Evolutionary conservation across 2,888 invertebrate genomes (phyloP).

Genomic region (Biston betularia): DNA sequence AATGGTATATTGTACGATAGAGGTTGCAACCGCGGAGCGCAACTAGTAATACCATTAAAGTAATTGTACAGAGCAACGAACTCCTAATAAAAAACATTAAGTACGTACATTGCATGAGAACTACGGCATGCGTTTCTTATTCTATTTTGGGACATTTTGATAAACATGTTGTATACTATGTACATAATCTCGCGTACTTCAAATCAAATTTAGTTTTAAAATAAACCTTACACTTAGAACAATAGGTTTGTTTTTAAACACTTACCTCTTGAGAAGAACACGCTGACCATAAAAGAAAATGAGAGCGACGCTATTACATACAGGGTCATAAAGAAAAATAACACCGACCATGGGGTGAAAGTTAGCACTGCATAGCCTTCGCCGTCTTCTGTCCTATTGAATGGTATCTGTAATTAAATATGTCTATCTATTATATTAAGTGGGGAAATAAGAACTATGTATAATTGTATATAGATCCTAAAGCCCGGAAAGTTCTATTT

Average conservation of each 20-base stretch:
- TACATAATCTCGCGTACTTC: conserved; percentile 5
- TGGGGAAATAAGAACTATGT: background rate
- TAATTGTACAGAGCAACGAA: conserved; percentile 3
- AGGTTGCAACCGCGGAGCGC: no score
- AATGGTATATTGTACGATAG: no score
- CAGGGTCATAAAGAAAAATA: conserved; percentile 90
- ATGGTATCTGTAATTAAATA: conserved; percentile 74
- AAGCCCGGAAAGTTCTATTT: no score
- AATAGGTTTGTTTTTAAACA: conserved; percentile 10
- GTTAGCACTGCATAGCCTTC: conserved; percentile 88
- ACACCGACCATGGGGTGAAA: conserved; percentile 87
- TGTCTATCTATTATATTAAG: background rate
- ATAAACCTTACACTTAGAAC: background rate
- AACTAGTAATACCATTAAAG: no score
- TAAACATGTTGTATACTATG: conserved; percentile 9
- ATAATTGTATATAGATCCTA: no score
- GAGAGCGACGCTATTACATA: conserved; percentile 90
- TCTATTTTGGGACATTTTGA: conserved; percentile 15
- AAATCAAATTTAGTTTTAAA: background rate
- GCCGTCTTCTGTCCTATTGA: conserved; percentile 74
- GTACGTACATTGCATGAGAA: background rate
- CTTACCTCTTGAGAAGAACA: conserved; percentile 92
- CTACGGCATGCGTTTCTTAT: background rate
- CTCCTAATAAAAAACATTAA: conserved; percentile 7
- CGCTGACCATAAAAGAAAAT: conserved; percentile 93